phyloP scores from a whole-genome alignment of 2,888 invertebrate genomes.

The Drosophila barbarae region DNA sequence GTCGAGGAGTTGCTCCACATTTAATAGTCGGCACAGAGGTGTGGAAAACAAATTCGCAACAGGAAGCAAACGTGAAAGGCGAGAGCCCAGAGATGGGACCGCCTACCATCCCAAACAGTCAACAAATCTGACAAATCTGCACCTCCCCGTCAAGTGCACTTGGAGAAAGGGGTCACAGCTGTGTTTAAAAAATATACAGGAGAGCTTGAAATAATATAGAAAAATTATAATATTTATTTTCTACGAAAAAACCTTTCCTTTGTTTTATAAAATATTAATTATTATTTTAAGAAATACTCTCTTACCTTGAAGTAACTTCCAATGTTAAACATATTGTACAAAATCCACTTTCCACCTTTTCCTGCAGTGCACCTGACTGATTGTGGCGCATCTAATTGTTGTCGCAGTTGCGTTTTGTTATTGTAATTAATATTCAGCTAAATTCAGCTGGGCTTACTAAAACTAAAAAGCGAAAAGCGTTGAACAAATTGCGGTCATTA shows the following conservation, averaged over 20 bases:
- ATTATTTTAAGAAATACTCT: no score
- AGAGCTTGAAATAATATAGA: no score
- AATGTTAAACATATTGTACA: background rate
- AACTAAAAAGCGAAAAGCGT: slow-evolving; percentile 62
- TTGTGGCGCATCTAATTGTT: slow-evolving; percentile 75
- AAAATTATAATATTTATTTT: no score
- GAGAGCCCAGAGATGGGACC: slow-evolving; percentile 24
- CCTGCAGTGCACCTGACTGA: slow-evolving; percentile 29
- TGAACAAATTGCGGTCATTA: slow-evolving; percentile 76
- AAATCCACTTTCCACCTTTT: background rate
- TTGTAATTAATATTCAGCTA: slow-evolving; percentile 65
- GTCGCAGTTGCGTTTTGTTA: slow-evolving; percentile 59
- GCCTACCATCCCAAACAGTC: slow-evolving; percentile 11
- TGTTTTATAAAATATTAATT: background rate
- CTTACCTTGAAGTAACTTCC: background rate
- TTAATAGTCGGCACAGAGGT: slow-evolving; percentile 51
- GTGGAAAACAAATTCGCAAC: slow-evolving; percentile 67
- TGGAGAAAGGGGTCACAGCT: background rate
- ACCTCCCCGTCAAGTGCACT: slow-evolving; percentile 1
- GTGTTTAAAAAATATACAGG: background rate
- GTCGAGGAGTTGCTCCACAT: slow-evolving; percentile 63
- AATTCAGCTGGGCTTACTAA: slow-evolving; percentile 42
- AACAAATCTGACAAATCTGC: slow-evolving; percentile 5
- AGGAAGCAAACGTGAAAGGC: slow-evolving; percentile 55
- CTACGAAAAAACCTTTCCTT: no score